These are phyloP conservation scores for Holothuria scabra DNA, from an alignment of 53 echinoderm and acorn worm species.

Conservation along the genomic window DNA sequence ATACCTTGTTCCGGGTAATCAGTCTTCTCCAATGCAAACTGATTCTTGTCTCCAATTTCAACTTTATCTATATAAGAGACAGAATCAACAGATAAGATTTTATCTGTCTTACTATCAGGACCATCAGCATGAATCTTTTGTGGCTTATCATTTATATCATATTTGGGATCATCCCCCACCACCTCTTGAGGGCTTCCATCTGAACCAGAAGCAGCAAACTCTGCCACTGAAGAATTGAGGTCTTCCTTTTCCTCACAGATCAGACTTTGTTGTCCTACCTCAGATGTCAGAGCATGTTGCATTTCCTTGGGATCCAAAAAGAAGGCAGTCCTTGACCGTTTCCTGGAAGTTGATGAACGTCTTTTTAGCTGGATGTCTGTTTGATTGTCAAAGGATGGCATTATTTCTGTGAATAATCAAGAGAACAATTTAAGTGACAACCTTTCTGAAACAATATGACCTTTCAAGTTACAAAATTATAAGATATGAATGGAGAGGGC, in stretches of 20 bases:
- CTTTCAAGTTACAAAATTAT: too few species aligned
- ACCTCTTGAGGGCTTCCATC: not conserved
- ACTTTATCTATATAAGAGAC: too few species aligned
- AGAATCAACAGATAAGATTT: too few species aligned
- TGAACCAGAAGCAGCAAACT: not conserved
- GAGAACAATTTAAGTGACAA: too few species aligned
- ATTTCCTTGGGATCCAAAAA: conserved; percentile 54
- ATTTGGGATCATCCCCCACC: too few species aligned
- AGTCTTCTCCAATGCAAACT: conserved; percentile 36
- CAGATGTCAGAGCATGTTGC: conserved; percentile 36
- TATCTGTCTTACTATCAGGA: too few species aligned
- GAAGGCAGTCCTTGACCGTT: conserved; percentile 41
- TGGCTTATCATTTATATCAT: not conserved
- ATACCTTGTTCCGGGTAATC: conserved; percentile 49
- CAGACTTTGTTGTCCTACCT: not conserved
- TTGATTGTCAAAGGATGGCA: too few species aligned
- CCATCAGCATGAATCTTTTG: not conserved
- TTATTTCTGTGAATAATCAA: too few species aligned
- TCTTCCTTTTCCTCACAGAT: conserved; percentile 13
- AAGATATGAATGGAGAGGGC: too few species aligned
- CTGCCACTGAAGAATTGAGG: not conserved
- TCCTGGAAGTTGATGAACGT: conserved; percentile 12
- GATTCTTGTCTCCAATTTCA: not conserved
- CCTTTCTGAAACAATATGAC: too few species aligned
- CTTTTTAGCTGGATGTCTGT: not conserved